Evolutionary conservation across 2,797 vertebrate species (phyloP).

Genomic region (Squalus acanthias): DNA sequence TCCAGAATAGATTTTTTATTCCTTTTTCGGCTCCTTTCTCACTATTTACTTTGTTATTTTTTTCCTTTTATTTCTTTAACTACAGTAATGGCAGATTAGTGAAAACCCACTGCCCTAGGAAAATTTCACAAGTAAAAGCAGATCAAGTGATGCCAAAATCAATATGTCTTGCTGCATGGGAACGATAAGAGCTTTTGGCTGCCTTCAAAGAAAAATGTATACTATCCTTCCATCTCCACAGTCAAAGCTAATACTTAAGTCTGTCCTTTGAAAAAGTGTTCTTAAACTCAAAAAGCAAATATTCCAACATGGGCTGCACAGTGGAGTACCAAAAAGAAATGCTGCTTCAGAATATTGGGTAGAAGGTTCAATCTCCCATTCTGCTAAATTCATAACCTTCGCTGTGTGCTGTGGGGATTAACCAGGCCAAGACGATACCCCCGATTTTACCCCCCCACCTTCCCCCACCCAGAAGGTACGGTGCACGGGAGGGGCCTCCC

Average conservation of each 20-base stretch:
- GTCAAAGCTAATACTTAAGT: not conserved
- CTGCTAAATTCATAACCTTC: not conserved
- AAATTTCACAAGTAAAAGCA: not conserved
- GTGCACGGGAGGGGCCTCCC: not conserved
- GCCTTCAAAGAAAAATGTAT: not conserved
- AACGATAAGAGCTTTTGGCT: not conserved
- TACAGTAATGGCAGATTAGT: not conserved
- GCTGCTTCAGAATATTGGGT: not conserved
- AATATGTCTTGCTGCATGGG: not conserved
- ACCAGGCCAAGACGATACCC: not conserved
- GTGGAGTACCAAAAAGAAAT: not conserved
- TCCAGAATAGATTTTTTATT: not conserved
- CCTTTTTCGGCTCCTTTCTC: not conserved
- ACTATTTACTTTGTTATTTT: not conserved
- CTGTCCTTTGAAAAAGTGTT: not conserved
- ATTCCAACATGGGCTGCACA: not conserved
- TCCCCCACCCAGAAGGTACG: not conserved
- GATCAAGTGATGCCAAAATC: not conserved
- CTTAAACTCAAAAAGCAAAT: not conserved
- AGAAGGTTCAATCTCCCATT: not conserved
- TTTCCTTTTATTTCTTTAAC: not conserved
- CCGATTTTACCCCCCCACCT: not conserved
- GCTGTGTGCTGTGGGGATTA: not conserved
- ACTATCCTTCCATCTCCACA: not conserved
- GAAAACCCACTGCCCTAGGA: not conserved